These are phyloP conservation scores for Parapristionchus giblindavisi DNA, from an alignment of 2,888 invertebrate species.

Conservation along the genomic window DNA sequence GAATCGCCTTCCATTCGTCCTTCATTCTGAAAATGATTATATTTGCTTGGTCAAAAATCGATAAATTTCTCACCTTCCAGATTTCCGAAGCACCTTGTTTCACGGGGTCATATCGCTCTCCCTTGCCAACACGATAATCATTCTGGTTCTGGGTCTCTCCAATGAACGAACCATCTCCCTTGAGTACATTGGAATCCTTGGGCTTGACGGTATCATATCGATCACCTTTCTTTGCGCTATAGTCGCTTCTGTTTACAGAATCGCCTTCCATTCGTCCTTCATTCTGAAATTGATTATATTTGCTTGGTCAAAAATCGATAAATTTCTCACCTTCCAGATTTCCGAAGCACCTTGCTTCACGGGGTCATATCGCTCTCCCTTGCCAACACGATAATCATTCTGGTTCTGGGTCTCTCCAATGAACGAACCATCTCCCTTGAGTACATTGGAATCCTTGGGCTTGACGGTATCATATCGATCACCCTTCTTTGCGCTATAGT, in stretches of 20 bases:
- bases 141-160: constrained; percentile 43
- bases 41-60: background rate
- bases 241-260: constrained; percentile 45
- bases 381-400: constrained; percentile 38
- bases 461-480: constrained; percentile 41
- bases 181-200: constrained; percentile 25
- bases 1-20: constrained; percentile 17
- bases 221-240: constrained; percentile 45
- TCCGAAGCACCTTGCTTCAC: constrained; percentile 47
- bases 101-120: constrained; percentile 40
- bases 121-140: constrained; percentile 45
- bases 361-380: constrained; percentile 47
- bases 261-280: constrained; percentile 41
- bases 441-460: constrained; percentile 25
- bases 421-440: constrained; percentile 42
- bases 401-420: constrained; percentile 40
- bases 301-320: background rate
- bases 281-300: constrained; percentile 19
- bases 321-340: constrained; percentile 9
- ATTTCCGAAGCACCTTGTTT: background rate
- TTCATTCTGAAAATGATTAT: background rate
- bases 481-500: constrained; percentile 18
- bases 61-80: background rate
- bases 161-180: constrained; percentile 44
- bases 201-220: constrained; percentile 47